Base-by-base conservation (phyloP, 2,797 vertebrate genomes). In the Siniperca undulata region DNA sequence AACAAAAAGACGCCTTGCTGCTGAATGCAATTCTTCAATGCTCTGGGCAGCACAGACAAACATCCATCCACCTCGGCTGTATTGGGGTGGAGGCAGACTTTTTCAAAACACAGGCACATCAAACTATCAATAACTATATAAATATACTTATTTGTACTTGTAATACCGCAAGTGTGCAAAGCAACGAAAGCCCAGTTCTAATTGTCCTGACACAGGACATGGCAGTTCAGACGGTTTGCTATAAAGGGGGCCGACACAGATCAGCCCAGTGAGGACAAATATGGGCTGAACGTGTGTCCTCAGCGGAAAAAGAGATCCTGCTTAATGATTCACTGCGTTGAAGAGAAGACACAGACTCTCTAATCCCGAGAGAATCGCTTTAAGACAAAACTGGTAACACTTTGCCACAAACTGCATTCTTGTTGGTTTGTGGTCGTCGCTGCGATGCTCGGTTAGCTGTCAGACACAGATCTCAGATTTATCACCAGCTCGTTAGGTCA, bases 401-500 rank as follows among this genome's bases (percentile, higher is more conserved):
- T 64, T 40, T 7, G 17, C 62, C 55, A 52, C 50, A 55, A 16
- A 30, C 46, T 44, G 58, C 74, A 70, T 64, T 74, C 22, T 61
- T 48, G 44, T 53, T n/a, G 3, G 36, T 52, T 66, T 77, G 71
- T 48, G 5, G 65, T 64, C 19, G 52, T 82, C 9, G 19, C 46
- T 70, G 36, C 46, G 40, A 50, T 48, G 74, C 62, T 66, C 11
- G n/a, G 6, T 58, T 76, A 38, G 13, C 44, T 66, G 65, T 30
- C 36, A 58, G 22, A 77, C 24, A 46, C 0, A 5, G 52, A 27
- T 19, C 4, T 58, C 6, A 27, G 30, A 16, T 34, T 24, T 5
- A 61, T 73, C 46, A 40, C n/a, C 22, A 14, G 34, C 55, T 58
- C 0, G 22, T 30, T 22, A 2, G 2, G 20, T 36, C 17, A 8